These are phyloP conservation scores for Cydia strobilella DNA, from an alignment of 1,140 invertebrate species.

Conservation along the genomic window DNA sequence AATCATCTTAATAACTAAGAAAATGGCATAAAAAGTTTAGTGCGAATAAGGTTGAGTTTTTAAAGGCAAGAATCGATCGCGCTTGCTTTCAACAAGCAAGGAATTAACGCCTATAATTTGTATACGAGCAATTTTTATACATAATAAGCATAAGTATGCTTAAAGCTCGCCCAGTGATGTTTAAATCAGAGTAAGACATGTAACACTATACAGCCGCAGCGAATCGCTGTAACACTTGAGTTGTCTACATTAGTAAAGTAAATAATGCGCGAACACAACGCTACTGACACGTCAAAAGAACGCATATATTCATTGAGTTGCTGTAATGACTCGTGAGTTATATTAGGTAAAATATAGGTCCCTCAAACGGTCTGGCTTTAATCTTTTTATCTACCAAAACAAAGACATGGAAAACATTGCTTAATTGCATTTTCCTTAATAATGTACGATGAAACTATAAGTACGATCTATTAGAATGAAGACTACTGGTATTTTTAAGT, in stretches of 20 bases:
- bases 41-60: no score
- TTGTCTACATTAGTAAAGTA: slow-evolving; percentile 47
- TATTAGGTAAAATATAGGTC: background rate
- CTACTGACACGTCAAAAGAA: background rate
- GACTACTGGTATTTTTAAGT: no score
- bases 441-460: no score
- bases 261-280: slow-evolving; percentile 42
- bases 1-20: no score
- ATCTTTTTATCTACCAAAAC: background rate
- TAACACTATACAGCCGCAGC: slow-evolving; percentile 13
- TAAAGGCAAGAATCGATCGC: no score
- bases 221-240: slow-evolving; percentile 9
- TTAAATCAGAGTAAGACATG: background rate
- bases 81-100: no score
- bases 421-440: no score
- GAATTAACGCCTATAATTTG: no score
- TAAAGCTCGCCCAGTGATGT: background rate
- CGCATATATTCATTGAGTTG: background rate
- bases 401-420: no score
- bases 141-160: background rate
- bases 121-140: no score
- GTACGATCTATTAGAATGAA: no score
- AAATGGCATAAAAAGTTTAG: no score
- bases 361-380: background rate
- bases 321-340: background rate